phyloP scores from a whole-genome alignment of 2,888 invertebrate species.

The Neoaliturus tenellus region DNA sequence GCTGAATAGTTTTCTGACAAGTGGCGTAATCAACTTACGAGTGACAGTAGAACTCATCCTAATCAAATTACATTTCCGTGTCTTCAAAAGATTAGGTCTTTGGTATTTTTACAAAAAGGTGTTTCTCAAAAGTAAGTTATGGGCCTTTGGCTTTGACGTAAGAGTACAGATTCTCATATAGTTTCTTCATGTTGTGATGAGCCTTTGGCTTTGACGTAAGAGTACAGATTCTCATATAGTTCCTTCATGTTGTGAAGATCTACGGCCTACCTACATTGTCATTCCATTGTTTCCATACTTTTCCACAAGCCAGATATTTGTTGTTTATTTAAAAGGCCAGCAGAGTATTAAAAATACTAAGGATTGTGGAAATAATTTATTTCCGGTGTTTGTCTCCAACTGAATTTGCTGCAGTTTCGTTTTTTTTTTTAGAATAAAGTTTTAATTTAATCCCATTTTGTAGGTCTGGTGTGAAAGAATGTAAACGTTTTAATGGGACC shows the following conservation, averaged over 20 bases:
- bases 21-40: constrained; percentile 28
- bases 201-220: background rate
- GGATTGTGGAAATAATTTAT: too few relatives aligned
- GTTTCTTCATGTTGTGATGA: background rate
- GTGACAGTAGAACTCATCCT: constrained; percentile 33
- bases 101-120: constrained; percentile 30
- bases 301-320: background rate
- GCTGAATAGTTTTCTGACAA: constrained; percentile 26
- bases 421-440: too few relatives aligned
- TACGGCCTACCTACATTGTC: background rate
- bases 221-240: background rate
- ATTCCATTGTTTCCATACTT: background rate
- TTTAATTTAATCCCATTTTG: too few relatives aligned
- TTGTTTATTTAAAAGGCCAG: too few relatives aligned
- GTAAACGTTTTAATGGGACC: too few relatives aligned
- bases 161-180: background rate
- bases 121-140: background rate
- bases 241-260: background rate
- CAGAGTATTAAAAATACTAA: too few relatives aligned
- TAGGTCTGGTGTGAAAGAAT: too few relatives aligned
- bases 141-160: background rate
- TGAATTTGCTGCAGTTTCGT: too few relatives aligned
- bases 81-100: constrained; percentile 16
- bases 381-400: too few relatives aligned
- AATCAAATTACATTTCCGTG: background rate